Evolutionary conservation across 2,113 vertebrate species (phyloP).

Genomic region (Scortum barcoo): DNA sequence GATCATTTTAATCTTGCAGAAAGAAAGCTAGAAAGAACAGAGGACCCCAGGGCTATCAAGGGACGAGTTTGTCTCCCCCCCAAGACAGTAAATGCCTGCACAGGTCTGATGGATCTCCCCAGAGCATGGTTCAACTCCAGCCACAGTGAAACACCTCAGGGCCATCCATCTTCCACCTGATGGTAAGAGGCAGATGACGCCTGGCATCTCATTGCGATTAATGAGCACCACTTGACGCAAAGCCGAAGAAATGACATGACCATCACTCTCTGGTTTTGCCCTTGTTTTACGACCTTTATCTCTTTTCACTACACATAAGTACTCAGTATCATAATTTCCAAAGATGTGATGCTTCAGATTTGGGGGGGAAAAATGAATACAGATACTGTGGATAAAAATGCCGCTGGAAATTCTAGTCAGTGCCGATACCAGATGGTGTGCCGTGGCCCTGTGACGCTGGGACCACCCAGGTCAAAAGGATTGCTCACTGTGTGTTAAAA

Average conservation of each 20-base stretch:
- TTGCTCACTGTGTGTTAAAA: slow-evolving; percentile 33
- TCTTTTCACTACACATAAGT: slow-evolving; percentile 5
- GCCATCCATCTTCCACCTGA: slow-evolving; percentile 68
- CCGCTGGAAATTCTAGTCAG: background rate
- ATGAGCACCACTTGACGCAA: slow-evolving; percentile 65
- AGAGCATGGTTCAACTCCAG: slow-evolving; percentile 58
- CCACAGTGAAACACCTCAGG: slow-evolving; percentile 37
- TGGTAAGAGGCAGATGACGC: slow-evolving; percentile 60
- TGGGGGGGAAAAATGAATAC: background rate
- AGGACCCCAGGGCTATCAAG: background rate
- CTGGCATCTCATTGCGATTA: slow-evolving; percentile 58
- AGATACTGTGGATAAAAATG: background rate
- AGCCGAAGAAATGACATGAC: slow-evolving; percentile 55
- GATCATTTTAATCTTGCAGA: slow-evolving; percentile 18
- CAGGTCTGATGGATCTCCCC: slow-evolving; percentile 65
- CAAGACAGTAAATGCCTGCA: slow-evolving; percentile 35
- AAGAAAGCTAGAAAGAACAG: background rate
- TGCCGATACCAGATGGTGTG: slow-evolving; percentile 22
- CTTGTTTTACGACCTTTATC: slow-evolving; percentile 64
- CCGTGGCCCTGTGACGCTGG: background rate
- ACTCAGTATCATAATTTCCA: slow-evolving; percentile 21
- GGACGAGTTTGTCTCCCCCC: background rate
- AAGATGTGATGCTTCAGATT: slow-evolving; percentile 3
- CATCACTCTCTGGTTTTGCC: slow-evolving; percentile 57
- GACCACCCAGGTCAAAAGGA: slow-evolving; percentile 42